Evolutionary conservation across 2,113 vertebrate species (phyloP).

Genomic region (Myocastor coypus): DNA sequence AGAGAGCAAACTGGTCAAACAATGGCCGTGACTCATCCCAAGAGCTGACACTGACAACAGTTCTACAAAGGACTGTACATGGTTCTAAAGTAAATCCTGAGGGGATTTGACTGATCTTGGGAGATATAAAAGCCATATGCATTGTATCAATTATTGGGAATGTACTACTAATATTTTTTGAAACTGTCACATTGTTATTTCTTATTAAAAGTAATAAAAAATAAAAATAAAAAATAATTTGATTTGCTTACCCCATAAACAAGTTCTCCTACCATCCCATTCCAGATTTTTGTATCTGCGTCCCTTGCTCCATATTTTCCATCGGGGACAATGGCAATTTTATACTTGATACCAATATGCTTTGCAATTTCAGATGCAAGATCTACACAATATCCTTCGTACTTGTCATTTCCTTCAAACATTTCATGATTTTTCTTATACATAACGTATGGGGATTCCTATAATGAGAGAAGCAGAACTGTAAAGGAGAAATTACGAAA

Average conservation of each 20-base stretch:
- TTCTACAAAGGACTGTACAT: too few relatives aligned
- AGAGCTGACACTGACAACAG: too few relatives aligned
- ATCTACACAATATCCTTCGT: slow-evolving; percentile 99
- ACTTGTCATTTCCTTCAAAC: slow-evolving; percentile 98
- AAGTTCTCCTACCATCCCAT: slow-evolving; percentile 99
- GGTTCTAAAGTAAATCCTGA: too few relatives aligned
- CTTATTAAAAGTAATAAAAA: too few relatives aligned
- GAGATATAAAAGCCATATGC: too few relatives aligned
- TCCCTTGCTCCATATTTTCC: slow-evolving; percentile 99
- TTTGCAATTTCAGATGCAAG: slow-evolving; percentile 99
- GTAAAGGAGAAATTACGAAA: slow-evolving; percentile 86
- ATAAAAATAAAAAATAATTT: slow-evolving; percentile 74
- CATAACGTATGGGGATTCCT: slow-evolving; percentile 99
- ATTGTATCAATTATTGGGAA: too few relatives aligned
- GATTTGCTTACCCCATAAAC: slow-evolving; percentile 98
- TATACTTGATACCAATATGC: slow-evolving; percentile 99
- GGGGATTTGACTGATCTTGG: too few relatives aligned
- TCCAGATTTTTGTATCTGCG: slow-evolving; percentile 99
- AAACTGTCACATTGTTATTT: too few relatives aligned
- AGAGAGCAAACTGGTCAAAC: too few relatives aligned
- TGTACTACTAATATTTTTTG: too few relatives aligned
- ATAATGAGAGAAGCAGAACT: slow-evolving; percentile 91
- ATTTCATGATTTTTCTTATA: slow-evolving; percentile 99
- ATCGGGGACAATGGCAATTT: slow-evolving; percentile 98
- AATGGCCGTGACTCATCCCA: too few relatives aligned